These are phyloP conservation scores for Sebastolobus altivelis DNA, from an alignment of 2,797 vertebrate genomes.

Conservation along the genomic window DNA sequence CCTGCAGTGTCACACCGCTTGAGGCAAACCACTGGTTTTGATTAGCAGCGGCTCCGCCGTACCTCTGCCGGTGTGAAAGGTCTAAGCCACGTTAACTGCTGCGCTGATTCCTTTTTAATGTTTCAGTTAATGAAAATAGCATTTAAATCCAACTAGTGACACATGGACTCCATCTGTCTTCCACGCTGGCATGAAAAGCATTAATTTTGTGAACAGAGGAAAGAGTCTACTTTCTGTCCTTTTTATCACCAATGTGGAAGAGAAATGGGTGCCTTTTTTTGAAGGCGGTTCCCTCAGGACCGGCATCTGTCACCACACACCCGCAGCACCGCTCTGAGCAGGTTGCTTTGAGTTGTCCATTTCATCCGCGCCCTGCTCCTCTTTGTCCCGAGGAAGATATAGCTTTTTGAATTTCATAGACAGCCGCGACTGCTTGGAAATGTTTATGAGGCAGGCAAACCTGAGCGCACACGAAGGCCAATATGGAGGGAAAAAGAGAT, in stretches of 20 bases:
- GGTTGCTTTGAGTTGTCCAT: conserved; percentile 32
- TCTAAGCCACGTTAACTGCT: conserved; percentile 37
- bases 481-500: conserved; percentile 33
- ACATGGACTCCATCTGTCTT: background rate
- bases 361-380: conserved; percentile 35
- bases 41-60: conserved; percentile 34
- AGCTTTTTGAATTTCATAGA: conserved; percentile 59
- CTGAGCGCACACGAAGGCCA: conserved; percentile 44
- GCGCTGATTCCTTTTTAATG: conserved; percentile 59
- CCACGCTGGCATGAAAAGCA: conserved; percentile 10
- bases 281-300: conserved; percentile 38
- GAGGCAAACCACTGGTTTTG: conserved; percentile 46
- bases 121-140: conserved; percentile 56
- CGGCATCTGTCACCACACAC: conserved; percentile 54
- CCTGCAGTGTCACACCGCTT: conserved; percentile 48
- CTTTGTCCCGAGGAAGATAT: conserved; percentile 52
- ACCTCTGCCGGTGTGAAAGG: conserved; percentile 20
- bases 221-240: conserved; percentile 20
- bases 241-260: conserved; percentile 15
- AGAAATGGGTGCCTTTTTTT: conserved; percentile 5
- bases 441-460: conserved; percentile 45
- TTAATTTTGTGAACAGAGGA: conserved; percentile 20
- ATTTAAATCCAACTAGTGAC: conserved; percentile 50
- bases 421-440: conserved; percentile 52
- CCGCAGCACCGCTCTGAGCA: conserved; percentile 28